Evolutionary conservation across 2,888 invertebrate genomes (phyloP).

Genomic region (Xanthorhoe spadicearia): DNA sequence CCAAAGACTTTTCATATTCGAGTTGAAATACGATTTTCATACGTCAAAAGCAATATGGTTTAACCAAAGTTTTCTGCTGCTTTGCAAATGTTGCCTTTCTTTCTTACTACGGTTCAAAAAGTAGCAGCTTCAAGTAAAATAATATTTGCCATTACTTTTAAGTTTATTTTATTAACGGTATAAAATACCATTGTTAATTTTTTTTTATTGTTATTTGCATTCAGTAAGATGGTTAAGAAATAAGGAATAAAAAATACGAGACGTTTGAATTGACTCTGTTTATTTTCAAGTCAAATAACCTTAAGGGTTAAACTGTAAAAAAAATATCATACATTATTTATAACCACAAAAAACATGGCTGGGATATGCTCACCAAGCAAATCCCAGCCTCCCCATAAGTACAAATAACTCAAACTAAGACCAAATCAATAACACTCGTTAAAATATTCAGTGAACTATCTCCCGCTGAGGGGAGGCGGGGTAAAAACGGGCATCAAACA

Average conservation of each 20-base stretch:
- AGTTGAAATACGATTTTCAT: background rate
- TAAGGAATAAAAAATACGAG: no score
- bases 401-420: conserved; percentile 37
- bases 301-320: no score
- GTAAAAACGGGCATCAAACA: conserved; percentile 70
- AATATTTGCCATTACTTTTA: no score
- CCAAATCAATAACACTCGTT: conserved; percentile 63
- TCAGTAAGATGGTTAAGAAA: no score
- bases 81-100: background rate
- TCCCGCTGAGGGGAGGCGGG: conserved; percentile 49
- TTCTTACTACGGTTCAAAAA: background rate
- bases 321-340: background rate
- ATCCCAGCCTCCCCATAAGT: conserved; percentile 31
- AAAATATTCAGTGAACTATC: conserved; percentile 69
- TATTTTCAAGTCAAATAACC: no score
- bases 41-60: background rate
- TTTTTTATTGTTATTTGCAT: no score
- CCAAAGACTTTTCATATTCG: conserved; percentile 13
- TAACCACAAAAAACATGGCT: background rate
- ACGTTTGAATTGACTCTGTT: background rate
- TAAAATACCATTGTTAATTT: no score
- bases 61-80: background rate
- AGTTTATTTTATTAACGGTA: no score
- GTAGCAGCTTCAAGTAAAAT: no score
- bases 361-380: background rate